Percentiles rank a stretch among this genome's conserved stretches.
phyloP scores from a whole-genome alignment of 1,140 invertebrate species.

The Diabrotica virgifera region DNA sequence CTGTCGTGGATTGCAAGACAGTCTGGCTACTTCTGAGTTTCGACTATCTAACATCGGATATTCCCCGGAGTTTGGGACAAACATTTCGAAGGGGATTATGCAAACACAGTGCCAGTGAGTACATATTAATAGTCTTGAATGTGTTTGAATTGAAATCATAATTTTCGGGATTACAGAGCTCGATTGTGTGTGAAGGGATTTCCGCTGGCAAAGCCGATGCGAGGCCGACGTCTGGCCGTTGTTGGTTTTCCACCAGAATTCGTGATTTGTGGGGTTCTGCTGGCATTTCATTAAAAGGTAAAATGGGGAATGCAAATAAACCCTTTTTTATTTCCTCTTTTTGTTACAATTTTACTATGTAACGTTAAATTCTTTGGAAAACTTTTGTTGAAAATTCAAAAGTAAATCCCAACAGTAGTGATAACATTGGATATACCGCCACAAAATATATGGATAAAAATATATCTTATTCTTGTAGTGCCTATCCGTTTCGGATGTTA shows the following conservation, averaged over 20 bases:
- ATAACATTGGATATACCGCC: too few species aligned
- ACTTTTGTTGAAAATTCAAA: too few species aligned
- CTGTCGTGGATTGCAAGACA: too few species aligned
- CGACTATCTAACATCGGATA: neutral
- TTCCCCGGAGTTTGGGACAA: slow-evolving; percentile 3
- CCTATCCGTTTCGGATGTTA: too few species aligned
- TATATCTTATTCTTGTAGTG: too few species aligned
- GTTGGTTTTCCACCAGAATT: neutral
- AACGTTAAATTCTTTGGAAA: too few species aligned
- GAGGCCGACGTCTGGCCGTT: neutral
- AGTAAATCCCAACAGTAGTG: too few species aligned
- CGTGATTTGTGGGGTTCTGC: neutral
- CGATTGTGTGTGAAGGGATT: slow-evolving; percentile 14
- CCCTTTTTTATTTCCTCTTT: too few species aligned
- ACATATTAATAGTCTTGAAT: slow-evolving; percentile 17
- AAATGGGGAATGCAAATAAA: neutral
- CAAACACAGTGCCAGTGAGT: slow-evolving; percentile 7
- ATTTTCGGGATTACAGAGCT: slow-evolving; percentile 12
- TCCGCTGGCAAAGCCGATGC: neutral
- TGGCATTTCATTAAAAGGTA: neutral
- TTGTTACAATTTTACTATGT: too few species aligned
- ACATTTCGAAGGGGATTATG: slow-evolving; percentile 4
- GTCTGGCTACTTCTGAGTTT: neutral
- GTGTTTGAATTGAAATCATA: slow-evolving; percentile 17
- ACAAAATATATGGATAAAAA: too few species aligned